Evolutionary conservation across 2,888 invertebrate genomes (phyloP).

Genomic region (Torymus aiolomorphi): DNA sequence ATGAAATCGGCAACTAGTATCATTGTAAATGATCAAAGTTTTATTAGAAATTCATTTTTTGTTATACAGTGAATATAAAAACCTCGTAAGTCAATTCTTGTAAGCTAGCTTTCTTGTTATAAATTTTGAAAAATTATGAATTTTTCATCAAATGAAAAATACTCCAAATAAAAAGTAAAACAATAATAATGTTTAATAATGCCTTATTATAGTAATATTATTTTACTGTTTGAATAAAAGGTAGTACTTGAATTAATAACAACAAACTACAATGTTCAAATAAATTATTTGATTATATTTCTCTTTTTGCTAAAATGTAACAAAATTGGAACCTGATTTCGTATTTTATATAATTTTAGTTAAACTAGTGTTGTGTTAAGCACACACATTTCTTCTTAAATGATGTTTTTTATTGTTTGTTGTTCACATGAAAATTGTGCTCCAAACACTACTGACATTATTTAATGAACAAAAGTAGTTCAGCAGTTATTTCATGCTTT

Average conservation of each 20-base stretch:
- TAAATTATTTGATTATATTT: slow-evolving; percentile 68
- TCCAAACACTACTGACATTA: neutral
- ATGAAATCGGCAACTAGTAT: slow-evolving; percentile 18
- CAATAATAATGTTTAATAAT: slow-evolving; percentile 28
- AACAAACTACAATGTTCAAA: slow-evolving; percentile 62
- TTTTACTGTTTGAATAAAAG: neutral
- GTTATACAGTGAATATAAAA: slow-evolving; percentile 16
- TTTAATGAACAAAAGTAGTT: slow-evolving; percentile 15
- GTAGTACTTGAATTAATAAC: slow-evolving; percentile 27
- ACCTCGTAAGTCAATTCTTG: slow-evolving; percentile 38
- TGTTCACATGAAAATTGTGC: slow-evolving; percentile 13
- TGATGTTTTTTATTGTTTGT: neutral
- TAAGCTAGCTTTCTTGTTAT: slow-evolving; percentile 39
- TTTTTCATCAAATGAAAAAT: slow-evolving; percentile 30
- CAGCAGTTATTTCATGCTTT: neutral
- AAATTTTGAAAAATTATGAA: slow-evolving; percentile 21
- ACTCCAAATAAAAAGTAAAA: slow-evolving; percentile 37
- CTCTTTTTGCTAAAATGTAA: slow-evolving; percentile 61
- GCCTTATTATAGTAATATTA: neutral
- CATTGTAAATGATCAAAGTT: slow-evolving; percentile 42
- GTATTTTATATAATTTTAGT: slow-evolving; percentile 54
- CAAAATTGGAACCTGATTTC: slow-evolving; percentile 60
- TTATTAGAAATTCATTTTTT: slow-evolving; percentile 35
- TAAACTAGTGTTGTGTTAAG: slow-evolving; percentile 45
- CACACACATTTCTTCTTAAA: neutral